Evolutionary conservation across 2,797 vertebrate species (phyloP), one percentile per base, ranked within the genome.

Genomic region (Myripristis jacobus): DNA sequence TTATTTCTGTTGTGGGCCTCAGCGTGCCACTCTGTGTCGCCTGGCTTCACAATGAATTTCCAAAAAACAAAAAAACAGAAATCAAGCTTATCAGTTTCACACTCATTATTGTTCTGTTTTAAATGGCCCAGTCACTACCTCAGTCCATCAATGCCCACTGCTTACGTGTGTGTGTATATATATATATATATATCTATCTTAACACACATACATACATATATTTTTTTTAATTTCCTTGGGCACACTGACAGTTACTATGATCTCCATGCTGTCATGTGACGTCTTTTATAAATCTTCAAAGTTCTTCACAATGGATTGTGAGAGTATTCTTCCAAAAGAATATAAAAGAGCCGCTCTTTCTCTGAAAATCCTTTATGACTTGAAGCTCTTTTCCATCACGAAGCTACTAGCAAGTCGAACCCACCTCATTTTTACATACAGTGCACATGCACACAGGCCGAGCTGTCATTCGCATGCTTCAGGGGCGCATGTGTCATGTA

Each of bases 391-490:
- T 62, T 70, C 16, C 11, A 64, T 25, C 21, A 46, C 15, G 46
- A 38, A 51, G 21, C 73, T 19, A 16, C 16, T 29, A 7, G 3
- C 19, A 24, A 47, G 19, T 59, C 31, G 25, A 66, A 44, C 16
- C 70, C 66, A 67, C 48, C 53, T 69, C 29, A 67, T 21, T 44
- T 57, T 68, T 34, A 55, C 24, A 18, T 27, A 54, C 11, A 21
- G 24, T n/a, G 31, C 15, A 31, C 27, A 55, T 24, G 55, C 38
- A 27, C 43, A 36, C 56, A 71, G 5, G 25, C 36, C 22, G 1
- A 16, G 50, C 53, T 41, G 29, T 68, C 53, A 25, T 38, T 70
- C 16, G 24, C 44, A 36, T 66, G 58, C 57, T 18, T 13, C 12
- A 19, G n/a, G n/a, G n/a, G n/a, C n/a, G 24, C 44, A 36, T 66